Conservation (phyloP, 2,797 vertebrate species). For the Pachyuromys duprasi region DNA sequence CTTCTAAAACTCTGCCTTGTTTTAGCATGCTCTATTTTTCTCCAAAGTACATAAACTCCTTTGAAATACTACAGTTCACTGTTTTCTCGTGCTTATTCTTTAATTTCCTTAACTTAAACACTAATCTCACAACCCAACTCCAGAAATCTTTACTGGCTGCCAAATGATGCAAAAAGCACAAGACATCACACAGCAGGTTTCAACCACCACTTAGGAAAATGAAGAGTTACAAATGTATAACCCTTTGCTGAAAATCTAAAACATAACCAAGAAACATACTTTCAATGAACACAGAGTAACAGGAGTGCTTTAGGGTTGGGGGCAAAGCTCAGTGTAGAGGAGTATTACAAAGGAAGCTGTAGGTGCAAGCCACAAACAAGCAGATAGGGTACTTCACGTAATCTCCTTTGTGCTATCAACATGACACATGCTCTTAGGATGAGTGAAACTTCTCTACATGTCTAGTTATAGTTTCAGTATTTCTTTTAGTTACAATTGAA, state of each 20-base stretch:
- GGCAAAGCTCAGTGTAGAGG: not conserved
- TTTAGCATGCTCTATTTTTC: not conserved
- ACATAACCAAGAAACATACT: not conserved
- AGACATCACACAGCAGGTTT: not conserved
- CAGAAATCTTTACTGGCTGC: not conserved
- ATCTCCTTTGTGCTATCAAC: not conserved
- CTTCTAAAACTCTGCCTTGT: not conserved
- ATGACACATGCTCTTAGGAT: not conserved
- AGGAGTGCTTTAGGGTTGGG: not conserved
- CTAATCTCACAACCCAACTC: not conserved
- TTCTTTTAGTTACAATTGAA: conserved; percentile 55
- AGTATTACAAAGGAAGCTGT: not conserved
- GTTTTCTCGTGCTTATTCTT: conserved; percentile 4
- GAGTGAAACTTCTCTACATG: not conserved
- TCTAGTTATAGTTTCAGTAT: not conserved
- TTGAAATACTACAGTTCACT: not conserved
- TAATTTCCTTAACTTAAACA: not conserved
- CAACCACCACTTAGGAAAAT: not conserved
- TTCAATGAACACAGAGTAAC: not conserved
- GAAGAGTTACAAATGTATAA: not conserved
- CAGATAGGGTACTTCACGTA: not conserved
- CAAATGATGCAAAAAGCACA: not conserved
- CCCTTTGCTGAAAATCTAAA: not conserved
- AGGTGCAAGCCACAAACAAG: not conserved
- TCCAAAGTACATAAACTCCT: conserved; percentile 3